Base-by-base conservation (phyloP, 2,113 vertebrate species). In the Alces alces region DNA sequence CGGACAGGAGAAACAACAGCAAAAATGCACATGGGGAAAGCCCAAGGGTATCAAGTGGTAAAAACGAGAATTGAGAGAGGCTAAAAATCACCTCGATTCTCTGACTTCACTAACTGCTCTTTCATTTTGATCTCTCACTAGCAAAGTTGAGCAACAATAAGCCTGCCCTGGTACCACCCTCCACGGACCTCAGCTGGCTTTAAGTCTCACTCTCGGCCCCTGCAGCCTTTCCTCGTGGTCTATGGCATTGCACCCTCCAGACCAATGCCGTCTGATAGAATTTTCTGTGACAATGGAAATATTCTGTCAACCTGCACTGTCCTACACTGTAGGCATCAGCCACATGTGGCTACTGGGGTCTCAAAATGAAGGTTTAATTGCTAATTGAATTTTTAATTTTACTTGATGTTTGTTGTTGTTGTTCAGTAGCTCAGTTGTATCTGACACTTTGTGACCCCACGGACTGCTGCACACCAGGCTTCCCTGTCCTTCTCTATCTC, bases 361-460 rank as follows among this genome's bases (percentile, higher is more conserved):
- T 79, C 78, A 87, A 94, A 54, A 61, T 14, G 66, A 91, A 85
- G 45, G 39, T 89, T 70, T 54, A 30, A 66, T 80, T 57, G 87
- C 84, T 94, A 55, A 94, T 5, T 89, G 33, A 50, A 80, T 87
- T 83, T 54, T 60, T 70, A 30, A 91, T 79, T 91, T 33, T 45
- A 60, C 50, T 86, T 80, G 2, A 61, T 39, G 47, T 23, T 39
- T 39, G 36, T 6, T 73, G 52, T 54, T 17, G 54, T 21, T 55
- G 66, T 73, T 73, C 17, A 66, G 33, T 21, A 4, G 5, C 19
- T 23, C n/a, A 1, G n/a, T 39, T 21, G 0, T 70, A 39, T 12
- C n/a, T 0, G 0, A 25, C 19, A 39, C 36, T 7, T 39, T 39
- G 66, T 73, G 66, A 39, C 36, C 21, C 66, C 66, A 3, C 25